Conservation (phyloP, 2,797 vertebrate species). For the Sebastes iracundus region DNA sequence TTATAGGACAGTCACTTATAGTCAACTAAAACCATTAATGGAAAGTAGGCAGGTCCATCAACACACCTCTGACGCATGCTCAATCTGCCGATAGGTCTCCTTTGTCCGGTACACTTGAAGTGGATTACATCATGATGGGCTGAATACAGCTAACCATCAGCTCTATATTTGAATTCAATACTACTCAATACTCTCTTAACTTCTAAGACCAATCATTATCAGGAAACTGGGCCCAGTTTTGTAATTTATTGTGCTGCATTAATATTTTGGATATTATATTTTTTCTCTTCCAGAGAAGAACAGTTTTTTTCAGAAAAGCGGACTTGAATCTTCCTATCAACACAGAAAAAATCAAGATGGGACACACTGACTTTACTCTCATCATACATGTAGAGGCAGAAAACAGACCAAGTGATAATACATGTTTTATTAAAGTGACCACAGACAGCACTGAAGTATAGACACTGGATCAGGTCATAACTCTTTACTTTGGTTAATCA, state of each 20-base stretch:
- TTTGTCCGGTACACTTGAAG: not conserved
- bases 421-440: not conserved
- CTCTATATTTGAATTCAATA: accelerated
- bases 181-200: too few relatives aligned
- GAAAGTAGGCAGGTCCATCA: slow-evolving; percentile 36
- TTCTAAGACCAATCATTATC: not conserved
- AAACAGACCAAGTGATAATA: not conserved
- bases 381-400: not conserved
- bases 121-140: accelerated
- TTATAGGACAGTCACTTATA: not conserved
- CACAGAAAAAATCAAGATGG: not conserved
- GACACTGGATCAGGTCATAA: not conserved
- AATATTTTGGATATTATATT: not conserved
- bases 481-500: not conserved
- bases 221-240: not conserved
- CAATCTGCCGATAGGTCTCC: accelerated
- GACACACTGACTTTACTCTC: not conserved
- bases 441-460: not conserved
- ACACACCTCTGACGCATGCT: not conserved
- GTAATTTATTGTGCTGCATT: not conserved
- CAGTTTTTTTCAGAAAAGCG: not conserved
- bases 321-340: not conserved
- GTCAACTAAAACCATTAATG: not conserved
- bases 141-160: accelerated
- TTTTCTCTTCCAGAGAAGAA: not conserved